A percentile compares a stretch with the other conserved stretches of the same genome.
Evolutionary conservation across 2,113 vertebrate species (phyloP).

Genomic region (Nymphicus hollandicus): DNA sequence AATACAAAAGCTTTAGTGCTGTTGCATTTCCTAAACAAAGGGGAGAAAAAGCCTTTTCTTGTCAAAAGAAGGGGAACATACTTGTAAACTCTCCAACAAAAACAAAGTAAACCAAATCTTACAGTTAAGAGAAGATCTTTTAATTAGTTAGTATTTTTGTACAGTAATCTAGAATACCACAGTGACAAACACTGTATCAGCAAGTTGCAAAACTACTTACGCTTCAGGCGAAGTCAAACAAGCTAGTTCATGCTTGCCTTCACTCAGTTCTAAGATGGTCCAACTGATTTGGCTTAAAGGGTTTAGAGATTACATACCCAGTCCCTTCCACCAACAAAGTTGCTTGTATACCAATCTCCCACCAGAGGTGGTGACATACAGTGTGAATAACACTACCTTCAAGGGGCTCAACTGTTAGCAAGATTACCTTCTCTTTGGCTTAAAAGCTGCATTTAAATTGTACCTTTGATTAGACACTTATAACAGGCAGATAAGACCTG

Average conservation of each 20-base stretch:
- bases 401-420: background rate
- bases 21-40: background rate
- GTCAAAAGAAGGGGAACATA: background rate
- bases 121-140: background rate
- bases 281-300: background rate
- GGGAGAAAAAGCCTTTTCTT: background rate
- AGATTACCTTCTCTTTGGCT: background rate
- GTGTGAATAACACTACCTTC: background rate
- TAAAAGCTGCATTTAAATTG: background rate
- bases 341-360: background rate
- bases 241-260: background rate
- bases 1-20: background rate
- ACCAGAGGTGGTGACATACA: background rate
- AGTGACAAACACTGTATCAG: background rate
- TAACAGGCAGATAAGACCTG: background rate
- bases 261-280: background rate
- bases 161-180: background rate
- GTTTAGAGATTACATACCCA: background rate
- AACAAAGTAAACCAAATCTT: background rate
- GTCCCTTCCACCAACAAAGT: background rate
- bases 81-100: background rate
- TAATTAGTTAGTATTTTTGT: background rate
- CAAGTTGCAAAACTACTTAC: background rate
- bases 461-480: background rate
- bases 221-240: background rate